Evolutionary conservation across 2,113 vertebrate species (phyloP).

Genomic region (Microcebus ravelobensis): DNA sequence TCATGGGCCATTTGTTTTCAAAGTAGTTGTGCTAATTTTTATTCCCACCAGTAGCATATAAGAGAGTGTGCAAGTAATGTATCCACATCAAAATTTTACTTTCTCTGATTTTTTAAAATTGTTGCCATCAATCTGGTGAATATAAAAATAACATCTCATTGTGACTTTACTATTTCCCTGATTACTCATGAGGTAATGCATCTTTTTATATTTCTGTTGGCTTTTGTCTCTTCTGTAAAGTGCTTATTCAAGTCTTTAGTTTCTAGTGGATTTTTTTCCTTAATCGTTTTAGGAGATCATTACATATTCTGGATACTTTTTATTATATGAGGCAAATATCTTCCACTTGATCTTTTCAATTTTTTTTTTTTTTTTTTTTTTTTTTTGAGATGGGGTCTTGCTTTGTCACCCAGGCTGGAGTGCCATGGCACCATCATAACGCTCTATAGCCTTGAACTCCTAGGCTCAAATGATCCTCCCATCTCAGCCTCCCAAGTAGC

Average conservation of each 20-base stretch:
- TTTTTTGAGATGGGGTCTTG: too few species aligned
- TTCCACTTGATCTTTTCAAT: neutral
- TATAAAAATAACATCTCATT: neutral
- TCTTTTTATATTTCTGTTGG: neutral
- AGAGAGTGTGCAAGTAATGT: neutral
- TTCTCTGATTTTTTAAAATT: neutral
- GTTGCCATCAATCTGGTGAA: neutral
- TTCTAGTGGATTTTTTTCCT: neutral
- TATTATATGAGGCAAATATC: neutral
- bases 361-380: too few species aligned
- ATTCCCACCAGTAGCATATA: neutral
- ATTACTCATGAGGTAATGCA: neutral
- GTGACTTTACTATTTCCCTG: neutral
- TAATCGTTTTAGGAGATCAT: neutral
- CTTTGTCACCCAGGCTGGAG: too few species aligned
- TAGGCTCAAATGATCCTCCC: too few species aligned
- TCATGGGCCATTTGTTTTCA: neutral
- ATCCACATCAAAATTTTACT: neutral
- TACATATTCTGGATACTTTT: neutral
- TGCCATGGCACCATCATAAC: too few species aligned
- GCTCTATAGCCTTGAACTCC: too few species aligned
- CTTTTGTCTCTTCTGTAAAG: neutral
- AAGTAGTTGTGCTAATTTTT: neutral
- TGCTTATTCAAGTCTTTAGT: neutral
- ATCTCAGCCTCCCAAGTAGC: too few species aligned